These are phyloP conservation scores for Leptopilina myrica DNA, from an alignment of 2,888 invertebrate species.

Conservation along the genomic window DNA sequence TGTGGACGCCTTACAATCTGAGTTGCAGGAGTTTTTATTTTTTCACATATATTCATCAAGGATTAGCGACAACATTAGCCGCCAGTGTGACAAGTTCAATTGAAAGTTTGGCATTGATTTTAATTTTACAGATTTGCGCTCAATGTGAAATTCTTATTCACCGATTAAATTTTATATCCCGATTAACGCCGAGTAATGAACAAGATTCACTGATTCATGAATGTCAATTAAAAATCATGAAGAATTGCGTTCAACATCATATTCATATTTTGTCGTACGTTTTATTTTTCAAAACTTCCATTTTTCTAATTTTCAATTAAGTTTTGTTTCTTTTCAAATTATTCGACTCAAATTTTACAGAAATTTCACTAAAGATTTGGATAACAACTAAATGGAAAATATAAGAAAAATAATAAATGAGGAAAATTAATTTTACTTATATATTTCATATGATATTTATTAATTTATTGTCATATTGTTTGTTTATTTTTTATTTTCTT, in stretches of 20 bases:
- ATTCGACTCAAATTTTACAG: too few relatives aligned
- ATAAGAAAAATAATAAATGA: too few relatives aligned
- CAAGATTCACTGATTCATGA: background rate
- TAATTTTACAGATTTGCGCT: constrained; percentile 57
- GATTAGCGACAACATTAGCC: constrained; percentile 51
- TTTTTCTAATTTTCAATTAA: too few relatives aligned
- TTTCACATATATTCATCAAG: constrained; percentile 56
- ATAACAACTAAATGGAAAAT: too few relatives aligned
- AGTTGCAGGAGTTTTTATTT: constrained; percentile 45
- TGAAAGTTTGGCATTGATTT: constrained; percentile 56
- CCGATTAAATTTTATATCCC: constrained; percentile 46
- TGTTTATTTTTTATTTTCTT: too few relatives aligned
- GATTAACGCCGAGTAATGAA: background rate
- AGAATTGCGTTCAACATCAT: constrained; percentile 2
- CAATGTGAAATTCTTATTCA: constrained; percentile 53
- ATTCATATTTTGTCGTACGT: background rate
- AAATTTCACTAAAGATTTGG: too few relatives aligned
- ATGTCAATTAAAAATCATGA: background rate
- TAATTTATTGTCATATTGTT: too few relatives aligned
- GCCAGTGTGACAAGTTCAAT: constrained; percentile 52
- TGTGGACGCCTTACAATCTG: constrained; percentile 57
- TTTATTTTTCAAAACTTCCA: too few relatives aligned
- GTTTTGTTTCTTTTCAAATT: background rate
- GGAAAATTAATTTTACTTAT: too few relatives aligned
- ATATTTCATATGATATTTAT: too few relatives aligned